phyloP scores from a whole-genome alignment of 2,888 invertebrate genomes.

The Nemurella pictetii region DNA sequence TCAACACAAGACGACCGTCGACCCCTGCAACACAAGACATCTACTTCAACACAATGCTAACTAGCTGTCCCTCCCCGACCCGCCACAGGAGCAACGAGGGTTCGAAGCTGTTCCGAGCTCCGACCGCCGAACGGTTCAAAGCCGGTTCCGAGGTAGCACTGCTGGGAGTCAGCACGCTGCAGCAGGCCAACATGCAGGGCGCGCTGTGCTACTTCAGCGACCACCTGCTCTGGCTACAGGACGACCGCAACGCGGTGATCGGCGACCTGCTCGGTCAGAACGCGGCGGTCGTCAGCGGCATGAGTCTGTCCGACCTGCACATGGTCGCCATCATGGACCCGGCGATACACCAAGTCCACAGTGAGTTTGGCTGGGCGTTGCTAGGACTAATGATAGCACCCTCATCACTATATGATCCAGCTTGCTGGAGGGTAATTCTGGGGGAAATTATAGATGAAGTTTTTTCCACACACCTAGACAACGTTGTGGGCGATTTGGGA shows the following conservation, averaged over 20 bases:
- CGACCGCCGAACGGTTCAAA: conserved; percentile 62
- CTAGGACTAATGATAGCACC: too few species aligned
- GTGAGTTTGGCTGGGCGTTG: conserved; percentile 56
- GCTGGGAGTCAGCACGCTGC: conserved; percentile 53
- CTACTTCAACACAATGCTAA: too few species aligned
- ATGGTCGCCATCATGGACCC: conserved; percentile 75
- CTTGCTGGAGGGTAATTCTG: too few species aligned
- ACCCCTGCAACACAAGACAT: too few species aligned
- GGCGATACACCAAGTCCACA: conserved; percentile 63
- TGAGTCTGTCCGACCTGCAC: conserved; percentile 65
- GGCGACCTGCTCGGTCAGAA: conserved; percentile 76
- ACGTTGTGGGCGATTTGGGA: too few species aligned
- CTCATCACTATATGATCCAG: too few species aligned
- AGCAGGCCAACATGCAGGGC: conserved; percentile 65
- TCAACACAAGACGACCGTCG: too few species aligned
- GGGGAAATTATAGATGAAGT: too few species aligned
- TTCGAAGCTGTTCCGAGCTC: conserved; percentile 71
- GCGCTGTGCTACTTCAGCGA: conserved; percentile 80
- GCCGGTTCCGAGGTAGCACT: conserved; percentile 50
- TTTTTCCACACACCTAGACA: too few species aligned
- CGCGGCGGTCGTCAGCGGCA: conserved; percentile 67
- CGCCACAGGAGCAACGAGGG: conserved; percentile 69
- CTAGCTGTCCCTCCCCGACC: too few species aligned
- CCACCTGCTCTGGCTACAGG: conserved; percentile 81
- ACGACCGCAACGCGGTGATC: conserved; percentile 71